Conservation (phyloP, 1,140 invertebrate species). For the Nymphalis io region DNA sequence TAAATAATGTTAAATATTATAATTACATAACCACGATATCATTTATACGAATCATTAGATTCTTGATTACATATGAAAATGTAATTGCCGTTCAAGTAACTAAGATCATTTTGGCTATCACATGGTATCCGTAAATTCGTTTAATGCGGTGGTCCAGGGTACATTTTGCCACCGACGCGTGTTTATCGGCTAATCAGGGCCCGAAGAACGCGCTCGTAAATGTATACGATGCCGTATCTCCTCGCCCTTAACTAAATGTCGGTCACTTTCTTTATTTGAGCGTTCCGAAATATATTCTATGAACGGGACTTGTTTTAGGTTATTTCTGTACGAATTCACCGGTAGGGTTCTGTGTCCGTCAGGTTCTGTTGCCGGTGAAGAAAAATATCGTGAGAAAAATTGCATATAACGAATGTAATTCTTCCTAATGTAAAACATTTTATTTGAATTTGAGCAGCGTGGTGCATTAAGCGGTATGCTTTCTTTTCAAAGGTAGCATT, state of each 20-base stretch:
- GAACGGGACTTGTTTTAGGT: not conserved
- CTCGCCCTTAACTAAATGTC: constrained; percentile 19
- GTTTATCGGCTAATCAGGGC: constrained; percentile 35
- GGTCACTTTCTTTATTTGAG: constrained; percentile 27
- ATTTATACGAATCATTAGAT: not conserved
- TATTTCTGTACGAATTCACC: no score
- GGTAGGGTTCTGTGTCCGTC: no score
- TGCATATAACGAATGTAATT: no score
- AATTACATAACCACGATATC: not conserved
- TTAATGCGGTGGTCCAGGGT: constrained; percentile 26
- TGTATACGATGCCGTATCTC: constrained; percentile 30
- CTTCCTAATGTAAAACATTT: no score
- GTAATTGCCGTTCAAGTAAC: not conserved
- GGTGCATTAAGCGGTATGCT: no score
- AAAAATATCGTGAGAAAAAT: no score
- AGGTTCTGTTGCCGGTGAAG: no score
- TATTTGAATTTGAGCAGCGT: no score
- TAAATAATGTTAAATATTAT: no score
- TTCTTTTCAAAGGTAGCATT: no score
- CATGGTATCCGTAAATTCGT: constrained; percentile 25
- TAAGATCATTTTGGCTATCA: constrained; percentile 6
- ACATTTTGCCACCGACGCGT: constrained; percentile 15
- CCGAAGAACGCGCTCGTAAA: constrained; percentile 31
- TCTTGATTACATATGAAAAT: not conserved
- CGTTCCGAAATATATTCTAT: not conserved